phyloP scores from a whole-genome alignment of 1,140 invertebrate species.

The Gonioctena quinquepunctata region DNA sequence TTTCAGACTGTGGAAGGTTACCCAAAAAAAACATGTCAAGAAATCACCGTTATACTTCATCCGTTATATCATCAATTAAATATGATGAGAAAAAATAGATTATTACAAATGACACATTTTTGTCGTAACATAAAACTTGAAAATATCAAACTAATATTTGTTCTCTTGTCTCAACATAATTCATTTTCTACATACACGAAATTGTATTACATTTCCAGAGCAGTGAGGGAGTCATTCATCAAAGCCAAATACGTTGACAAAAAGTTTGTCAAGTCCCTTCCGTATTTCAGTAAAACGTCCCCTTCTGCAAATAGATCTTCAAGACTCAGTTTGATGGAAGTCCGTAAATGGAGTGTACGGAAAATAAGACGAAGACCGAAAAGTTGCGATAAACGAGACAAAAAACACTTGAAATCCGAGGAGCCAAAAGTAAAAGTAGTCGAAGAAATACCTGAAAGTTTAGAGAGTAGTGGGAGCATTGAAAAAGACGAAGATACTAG shows the following conservation, averaged over 20 bases:
- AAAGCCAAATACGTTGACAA: conserved; percentile 76
- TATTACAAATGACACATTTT: no score
- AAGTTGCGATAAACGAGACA: conserved; percentile 54
- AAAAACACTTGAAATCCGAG: conserved; percentile 7
- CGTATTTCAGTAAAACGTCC: conserved; percentile 34
- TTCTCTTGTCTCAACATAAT: no score
- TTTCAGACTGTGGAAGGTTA: no score
- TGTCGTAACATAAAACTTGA: no score
- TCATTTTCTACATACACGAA: no score
- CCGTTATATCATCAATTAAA: no score
- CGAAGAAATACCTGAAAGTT: conserved; percentile 12
- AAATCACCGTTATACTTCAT: no score
- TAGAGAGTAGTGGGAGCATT: conserved; percentile 42
- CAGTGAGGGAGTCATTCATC: conserved; percentile 75
- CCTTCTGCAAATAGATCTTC: conserved; percentile 33
- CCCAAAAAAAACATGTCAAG: no score
- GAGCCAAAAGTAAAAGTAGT: conserved; percentile 3
- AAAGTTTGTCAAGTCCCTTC: conserved; percentile 62
- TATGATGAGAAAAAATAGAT: no score
- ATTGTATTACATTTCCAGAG: conserved; percentile 54
- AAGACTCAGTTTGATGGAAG: conserved; percentile 50
- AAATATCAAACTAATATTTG: no score
- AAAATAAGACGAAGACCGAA: conserved; percentile 63
- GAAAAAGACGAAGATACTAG: conserved; percentile 49
- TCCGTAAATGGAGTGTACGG: conserved; percentile 69